Conservation (phyloP, 2,113 vertebrate genomes). For the Rhodinocichla rosea region DNA sequence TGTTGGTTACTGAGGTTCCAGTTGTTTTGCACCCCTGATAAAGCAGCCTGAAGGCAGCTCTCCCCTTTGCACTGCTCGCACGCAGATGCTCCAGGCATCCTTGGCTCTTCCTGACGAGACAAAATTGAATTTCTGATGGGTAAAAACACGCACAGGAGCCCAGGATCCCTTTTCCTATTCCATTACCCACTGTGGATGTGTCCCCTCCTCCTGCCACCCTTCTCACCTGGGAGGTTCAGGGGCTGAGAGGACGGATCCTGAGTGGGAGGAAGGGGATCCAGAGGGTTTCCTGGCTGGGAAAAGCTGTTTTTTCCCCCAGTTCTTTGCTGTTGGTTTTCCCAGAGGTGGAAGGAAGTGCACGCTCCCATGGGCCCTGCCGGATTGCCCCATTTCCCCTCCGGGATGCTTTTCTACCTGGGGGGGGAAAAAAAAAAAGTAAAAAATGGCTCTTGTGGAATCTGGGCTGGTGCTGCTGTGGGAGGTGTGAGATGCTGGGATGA, state of each 20-base stretch:
- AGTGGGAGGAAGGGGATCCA: background rate
- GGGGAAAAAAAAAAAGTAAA: fast-evolving
- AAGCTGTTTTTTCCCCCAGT: fast-evolving
- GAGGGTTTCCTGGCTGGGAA: background rate
- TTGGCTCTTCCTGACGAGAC: background rate
- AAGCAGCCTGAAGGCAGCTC: background rate
- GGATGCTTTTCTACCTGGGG: background rate
- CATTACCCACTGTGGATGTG: fast-evolving
- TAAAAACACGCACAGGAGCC: background rate
- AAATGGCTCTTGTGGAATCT: background rate
- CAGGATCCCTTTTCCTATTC: background rate
- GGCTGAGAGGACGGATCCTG: fast-evolving
- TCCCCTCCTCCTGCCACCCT: background rate
- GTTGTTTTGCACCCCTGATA: background rate
- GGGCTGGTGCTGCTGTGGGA: background rate
- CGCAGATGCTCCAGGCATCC: background rate
- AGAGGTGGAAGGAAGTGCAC: fast-evolving
- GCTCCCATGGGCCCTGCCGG: background rate
- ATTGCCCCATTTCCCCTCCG: background rate
- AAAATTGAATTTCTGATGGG: background rate
- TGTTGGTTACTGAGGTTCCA: background rate
- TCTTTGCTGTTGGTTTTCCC: background rate
- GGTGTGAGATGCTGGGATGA: background rate
- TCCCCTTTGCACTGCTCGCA: background rate
- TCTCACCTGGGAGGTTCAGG: fast-evolving